A percentile compares a stretch with the other conserved stretches of the same genome.
Conservation (phyloP, 2,113 vertebrate genomes). For the Rhegmatorhina hoffmannsi region DNA sequence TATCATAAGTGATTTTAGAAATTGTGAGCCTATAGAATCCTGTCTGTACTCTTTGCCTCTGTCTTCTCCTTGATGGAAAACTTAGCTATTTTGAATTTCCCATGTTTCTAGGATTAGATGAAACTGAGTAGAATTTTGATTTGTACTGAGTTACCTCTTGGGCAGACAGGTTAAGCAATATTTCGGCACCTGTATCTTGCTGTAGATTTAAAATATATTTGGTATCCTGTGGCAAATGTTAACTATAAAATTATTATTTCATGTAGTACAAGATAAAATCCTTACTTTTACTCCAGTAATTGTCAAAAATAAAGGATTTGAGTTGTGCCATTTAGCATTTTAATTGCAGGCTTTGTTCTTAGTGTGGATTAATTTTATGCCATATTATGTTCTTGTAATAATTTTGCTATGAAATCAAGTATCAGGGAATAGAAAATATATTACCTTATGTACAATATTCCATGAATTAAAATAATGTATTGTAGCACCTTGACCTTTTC, state of each 20-base stretch:
- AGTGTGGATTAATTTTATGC: constrained; percentile 58
- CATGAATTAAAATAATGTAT: constrained; percentile 45
- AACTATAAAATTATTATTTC: constrained; percentile 5
- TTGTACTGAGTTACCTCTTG: background rate
- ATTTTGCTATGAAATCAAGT: constrained; percentile 38
- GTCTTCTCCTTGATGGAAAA: background rate
- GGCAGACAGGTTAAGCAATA: background rate
- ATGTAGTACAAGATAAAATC: background rate
- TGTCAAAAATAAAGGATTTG: constrained; percentile 29
- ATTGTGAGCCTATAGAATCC: background rate
- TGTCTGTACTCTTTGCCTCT: background rate
- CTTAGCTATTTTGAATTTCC: background rate
- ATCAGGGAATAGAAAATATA: constrained; percentile 10
- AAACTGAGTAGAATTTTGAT: background rate
- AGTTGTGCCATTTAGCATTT: constrained; percentile 47
- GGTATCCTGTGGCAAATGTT: background rate
- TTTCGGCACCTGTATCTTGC: background rate
- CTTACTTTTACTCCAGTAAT: background rate
- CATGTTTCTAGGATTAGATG: background rate
- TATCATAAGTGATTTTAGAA: background rate
- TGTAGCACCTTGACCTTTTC: constrained; percentile 60
- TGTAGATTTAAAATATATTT: background rate
- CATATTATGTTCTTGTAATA: constrained; percentile 45
- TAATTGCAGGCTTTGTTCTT: constrained; percentile 50
- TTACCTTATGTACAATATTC: background rate